A percentile compares a stretch with the other conserved stretches of the same genome.
phyloP scores from a whole-genome alignment of 2,797 vertebrate species.

The Astyanax mexicanus region DNA sequence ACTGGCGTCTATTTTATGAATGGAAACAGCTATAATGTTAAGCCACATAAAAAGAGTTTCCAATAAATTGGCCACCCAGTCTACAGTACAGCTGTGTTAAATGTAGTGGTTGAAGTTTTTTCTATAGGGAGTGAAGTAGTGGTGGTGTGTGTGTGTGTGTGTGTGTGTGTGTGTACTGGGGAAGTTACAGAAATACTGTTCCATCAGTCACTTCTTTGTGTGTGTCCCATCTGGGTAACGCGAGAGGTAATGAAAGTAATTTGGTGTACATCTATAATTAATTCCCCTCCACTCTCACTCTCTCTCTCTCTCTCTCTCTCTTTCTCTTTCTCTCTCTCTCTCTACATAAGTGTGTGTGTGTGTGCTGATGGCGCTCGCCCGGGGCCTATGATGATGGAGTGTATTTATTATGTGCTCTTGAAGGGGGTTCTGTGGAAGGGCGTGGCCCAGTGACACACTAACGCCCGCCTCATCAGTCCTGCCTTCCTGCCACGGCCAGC shows the following conservation, averaged over 20 bases:
- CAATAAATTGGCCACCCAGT: neutral
- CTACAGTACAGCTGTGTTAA: neutral
- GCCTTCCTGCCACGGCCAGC: slow-evolving; percentile 65
- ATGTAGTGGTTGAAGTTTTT: neutral
- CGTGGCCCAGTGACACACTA: slow-evolving; percentile 64
- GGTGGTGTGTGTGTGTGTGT: neutral
- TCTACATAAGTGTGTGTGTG: neutral
- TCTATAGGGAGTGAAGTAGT: neutral
- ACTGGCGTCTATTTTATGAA: too few species aligned
- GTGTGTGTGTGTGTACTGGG: neutral
- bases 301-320: too few species aligned
- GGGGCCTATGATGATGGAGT: slow-evolving; percentile 81
- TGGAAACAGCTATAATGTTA: neutral
- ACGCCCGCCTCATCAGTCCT: slow-evolving; percentile 71
- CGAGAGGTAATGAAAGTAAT: slow-evolving; percentile 93
- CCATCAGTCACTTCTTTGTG: slow-evolving; percentile 84
- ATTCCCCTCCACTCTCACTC: slow-evolving; percentile 79
- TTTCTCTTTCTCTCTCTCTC: neutral
- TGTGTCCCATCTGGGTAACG: slow-evolving; percentile 75
- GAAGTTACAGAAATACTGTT: slow-evolving; percentile 72
- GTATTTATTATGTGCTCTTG: slow-evolving; percentile 76
- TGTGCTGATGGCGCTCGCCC: slow-evolving; percentile 70
- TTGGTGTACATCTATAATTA: slow-evolving; percentile 98
- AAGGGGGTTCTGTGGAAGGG: slow-evolving; percentile 54
- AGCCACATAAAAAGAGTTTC: neutral